phyloP scores from a whole-genome alignment of 1,140 invertebrate species.

The Zaprionus taronus region DNA sequence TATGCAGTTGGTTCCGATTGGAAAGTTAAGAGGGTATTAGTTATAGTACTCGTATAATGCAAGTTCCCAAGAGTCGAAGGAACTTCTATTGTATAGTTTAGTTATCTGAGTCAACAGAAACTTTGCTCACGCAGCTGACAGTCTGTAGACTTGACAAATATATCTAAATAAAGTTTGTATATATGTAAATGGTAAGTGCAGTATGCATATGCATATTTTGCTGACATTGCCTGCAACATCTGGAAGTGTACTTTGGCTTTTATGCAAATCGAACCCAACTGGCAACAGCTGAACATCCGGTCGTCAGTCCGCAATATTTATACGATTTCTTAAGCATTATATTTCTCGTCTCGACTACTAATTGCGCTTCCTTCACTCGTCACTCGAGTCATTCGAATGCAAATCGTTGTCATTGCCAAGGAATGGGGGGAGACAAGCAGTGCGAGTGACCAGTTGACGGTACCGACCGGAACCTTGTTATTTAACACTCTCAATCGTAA shows the following conservation, averaged over 20 bases:
- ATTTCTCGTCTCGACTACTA: conserved; percentile 42
- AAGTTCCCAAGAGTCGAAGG: too few relatives aligned
- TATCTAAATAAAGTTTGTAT: not conserved
- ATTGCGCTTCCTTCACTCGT: conserved; percentile 60
- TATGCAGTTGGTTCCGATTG: conserved; percentile 17
- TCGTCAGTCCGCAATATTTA: conserved; percentile 45
- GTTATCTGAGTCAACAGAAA: not conserved
- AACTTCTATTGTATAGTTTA: too few relatives aligned
- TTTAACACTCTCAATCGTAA: conserved; percentile 39
- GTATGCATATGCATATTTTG: not conserved
- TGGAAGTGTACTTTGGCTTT: conserved; percentile 23
- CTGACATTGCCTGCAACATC: not conserved
- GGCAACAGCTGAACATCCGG: conserved; percentile 52
- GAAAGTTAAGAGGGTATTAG: not conserved
- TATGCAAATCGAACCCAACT: conserved; percentile 54
- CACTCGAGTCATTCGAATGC: conserved; percentile 35
- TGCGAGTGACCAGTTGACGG: conserved; percentile 40
- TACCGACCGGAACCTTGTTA: conserved; percentile 64
- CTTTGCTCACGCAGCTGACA: conserved; percentile 9
- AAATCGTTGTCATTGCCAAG: conserved; percentile 26
- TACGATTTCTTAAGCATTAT: conserved; percentile 59
- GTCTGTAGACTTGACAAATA: conserved; percentile 15
- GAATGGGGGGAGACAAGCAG: not conserved
- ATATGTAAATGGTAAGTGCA: not conserved
- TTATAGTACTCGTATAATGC: too few relatives aligned